Conservation (phyloP, 2,888 invertebrate genomes). For the Cerastis rubricosa region DNA sequence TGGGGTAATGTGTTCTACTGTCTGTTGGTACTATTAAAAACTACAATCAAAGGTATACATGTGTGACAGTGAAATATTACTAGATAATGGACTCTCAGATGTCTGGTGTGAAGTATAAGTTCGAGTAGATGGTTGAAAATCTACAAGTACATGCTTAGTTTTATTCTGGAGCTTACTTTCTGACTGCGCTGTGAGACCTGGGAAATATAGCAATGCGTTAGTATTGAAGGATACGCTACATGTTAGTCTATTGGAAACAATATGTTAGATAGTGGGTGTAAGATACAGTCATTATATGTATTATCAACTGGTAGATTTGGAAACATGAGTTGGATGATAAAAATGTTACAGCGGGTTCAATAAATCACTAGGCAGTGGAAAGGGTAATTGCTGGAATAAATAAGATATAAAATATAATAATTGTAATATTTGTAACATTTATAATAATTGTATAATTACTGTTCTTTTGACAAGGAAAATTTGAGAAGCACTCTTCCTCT, state of each 20-base stretch:
- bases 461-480: too few relatives aligned
- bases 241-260: slow-evolving; percentile 37
- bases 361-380: background rate
- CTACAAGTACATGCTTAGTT: slow-evolving; percentile 82
- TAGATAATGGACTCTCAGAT: slow-evolving; percentile 66
- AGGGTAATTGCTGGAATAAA: slow-evolving; percentile 29
- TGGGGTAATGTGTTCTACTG: slow-evolving; percentile 68
- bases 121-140: slow-evolving; percentile 67
- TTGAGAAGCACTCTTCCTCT: too few relatives aligned
- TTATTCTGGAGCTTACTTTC: slow-evolving; percentile 86
- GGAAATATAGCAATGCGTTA: slow-evolving; percentile 87
- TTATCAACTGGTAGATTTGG: slow-evolving; percentile 12
- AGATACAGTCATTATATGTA: slow-evolving; percentile 13
- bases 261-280: slow-evolving; percentile 9
- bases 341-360: background rate
- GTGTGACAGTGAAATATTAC: slow-evolving; percentile 66
- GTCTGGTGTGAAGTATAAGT: slow-evolving; percentile 65
- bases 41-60: slow-evolving; percentile 57
- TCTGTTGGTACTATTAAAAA: slow-evolving; percentile 60
- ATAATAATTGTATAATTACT: too few relatives aligned
- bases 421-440: too few relatives aligned
- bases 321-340: slow-evolving; percentile 24
- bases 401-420: too few relatives aligned
- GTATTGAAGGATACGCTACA: slow-evolving; percentile 69
- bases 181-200: slow-evolving; percentile 90